These are phyloP conservation scores for Perdita meconis DNA, from an alignment of 2,888 invertebrate species.

Conservation along the genomic window DNA sequence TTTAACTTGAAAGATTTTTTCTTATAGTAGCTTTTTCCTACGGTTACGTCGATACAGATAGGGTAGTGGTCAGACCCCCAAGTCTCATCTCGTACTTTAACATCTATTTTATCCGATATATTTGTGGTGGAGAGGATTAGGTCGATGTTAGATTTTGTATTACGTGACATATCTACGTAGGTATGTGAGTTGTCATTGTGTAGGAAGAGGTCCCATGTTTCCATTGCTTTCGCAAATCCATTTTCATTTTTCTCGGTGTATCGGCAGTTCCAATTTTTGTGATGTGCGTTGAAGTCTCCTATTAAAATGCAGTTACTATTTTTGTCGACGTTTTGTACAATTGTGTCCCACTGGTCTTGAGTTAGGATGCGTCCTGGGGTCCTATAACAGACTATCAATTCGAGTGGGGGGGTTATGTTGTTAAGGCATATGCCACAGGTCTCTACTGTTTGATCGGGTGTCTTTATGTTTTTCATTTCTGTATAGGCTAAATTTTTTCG, in stretches of 20 bases:
- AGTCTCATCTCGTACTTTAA: not conserved
- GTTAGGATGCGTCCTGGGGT: not conserved
- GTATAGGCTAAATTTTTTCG: conserved; percentile 8
- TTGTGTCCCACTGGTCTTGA: conserved; percentile 1
- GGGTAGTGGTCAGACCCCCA: not conserved
- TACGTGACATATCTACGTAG: not conserved
- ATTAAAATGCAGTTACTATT: not conserved
- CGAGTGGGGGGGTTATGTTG: not conserved
- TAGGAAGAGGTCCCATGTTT: not conserved
- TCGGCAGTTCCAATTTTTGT: not conserved
- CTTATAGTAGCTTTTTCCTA: not conserved
- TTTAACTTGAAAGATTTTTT: conserved; percentile 1
- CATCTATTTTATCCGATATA: not conserved
- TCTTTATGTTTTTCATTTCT: not conserved
- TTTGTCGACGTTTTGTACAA: not conserved
- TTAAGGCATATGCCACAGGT: not conserved
- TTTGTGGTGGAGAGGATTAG: not conserved
- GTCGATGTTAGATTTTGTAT: not conserved
- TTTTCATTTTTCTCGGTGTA: conserved; percentile 3
- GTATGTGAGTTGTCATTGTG: not conserved
- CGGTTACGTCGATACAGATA: not conserved
- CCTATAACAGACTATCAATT: conserved; percentile 6
- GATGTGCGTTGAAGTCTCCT: conserved; percentile 13
- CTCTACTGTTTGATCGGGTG: not conserved
- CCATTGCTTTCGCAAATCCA: not conserved